These are phyloP conservation scores for Chrysomallon squamiferum DNA, from an alignment of 1,140 invertebrate genomes.

Conservation along the genomic window DNA sequence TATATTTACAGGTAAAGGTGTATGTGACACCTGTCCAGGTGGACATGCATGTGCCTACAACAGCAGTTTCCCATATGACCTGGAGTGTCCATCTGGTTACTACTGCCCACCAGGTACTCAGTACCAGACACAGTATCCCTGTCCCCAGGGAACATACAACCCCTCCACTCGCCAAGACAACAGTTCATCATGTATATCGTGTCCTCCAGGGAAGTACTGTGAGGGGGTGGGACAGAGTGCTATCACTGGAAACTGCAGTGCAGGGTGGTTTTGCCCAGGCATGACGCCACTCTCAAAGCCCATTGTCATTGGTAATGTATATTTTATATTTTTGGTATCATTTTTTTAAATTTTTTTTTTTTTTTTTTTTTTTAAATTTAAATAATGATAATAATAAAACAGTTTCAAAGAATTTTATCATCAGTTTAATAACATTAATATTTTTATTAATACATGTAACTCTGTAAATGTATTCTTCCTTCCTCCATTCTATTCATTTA, in stretches of 20 bases:
- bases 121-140: constrained; percentile 44
- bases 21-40: constrained; percentile 46
- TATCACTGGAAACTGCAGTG: constrained; percentile 46
- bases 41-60: constrained; percentile 51
- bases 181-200: constrained; percentile 38
- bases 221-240: constrained; percentile 30
- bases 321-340: too few species aligned
- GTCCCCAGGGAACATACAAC: constrained; percentile 53
- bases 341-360: too few species aligned
- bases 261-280: constrained; percentile 59
- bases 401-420: too few species aligned
- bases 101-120: constrained; percentile 53
- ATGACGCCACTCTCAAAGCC: constrained; percentile 43
- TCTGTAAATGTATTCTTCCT: too few species aligned
- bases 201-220: constrained; percentile 54
- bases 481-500: too few species aligned
- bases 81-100: constrained; percentile 44
- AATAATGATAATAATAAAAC: too few species aligned
- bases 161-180: constrained; percentile 27
- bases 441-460: too few species aligned
- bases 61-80: constrained; percentile 32
- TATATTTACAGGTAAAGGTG: constrained; percentile 31
- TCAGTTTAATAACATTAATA: too few species aligned
- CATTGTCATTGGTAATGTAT: constrained; percentile 40
- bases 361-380: too few species aligned